Base-by-base conservation (phyloP, 2,113 vertebrate genomes). In the Athene noctua region DNA sequence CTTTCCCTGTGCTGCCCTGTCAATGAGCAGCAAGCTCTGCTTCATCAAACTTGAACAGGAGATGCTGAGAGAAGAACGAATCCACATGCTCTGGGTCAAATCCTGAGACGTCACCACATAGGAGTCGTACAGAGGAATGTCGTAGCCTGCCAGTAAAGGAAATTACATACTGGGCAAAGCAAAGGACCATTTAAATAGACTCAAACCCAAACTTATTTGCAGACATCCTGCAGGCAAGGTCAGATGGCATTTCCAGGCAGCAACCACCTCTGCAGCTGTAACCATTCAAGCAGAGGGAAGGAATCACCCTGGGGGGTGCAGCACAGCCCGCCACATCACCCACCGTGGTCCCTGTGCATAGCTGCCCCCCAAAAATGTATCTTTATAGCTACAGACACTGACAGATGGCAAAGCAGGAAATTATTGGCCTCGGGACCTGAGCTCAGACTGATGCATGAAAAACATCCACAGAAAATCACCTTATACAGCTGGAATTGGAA, bases 401-500 rank as follows among this genome's bases (percentile, higher is more conserved):
- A 86, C 2, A 4, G 86, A 83, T 63, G 77, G 73, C 29, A 92
- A 79, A 85, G 42, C 21, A 68, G 44, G 47, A 87, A 89, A 71
- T 75, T 25, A 49, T 30, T 40, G 23, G 30, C 65, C 91, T 85
- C 26, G 4, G 78, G 87, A 91, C n/a, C 74, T 13, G 13, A 85
- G 70, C 65, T 90, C 59, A 87, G 65, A 55, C 40, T 65, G 65
- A 79, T 52, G 44, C 58, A 51, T 68, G 52, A 91, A 91, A 91
- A 95, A 78, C 40, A 75, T 13, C 42, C 49, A 47, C 61, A 91
- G 84, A 94, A 91, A 93, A 91, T 44, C 84, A 90, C 29, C 52
- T 79, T 75, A 57, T 61, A 54, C 54, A 79, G 73, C 81, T 80
- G 44, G 36, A 91, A 87, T 15, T 75, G 73, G 42, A 89, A 97